Percentiles rank a stretch among this genome's conserved stretches.
phyloP scores from a whole-genome alignment of 2,113 vertebrate species.

The Daboia siamensis region DNA sequence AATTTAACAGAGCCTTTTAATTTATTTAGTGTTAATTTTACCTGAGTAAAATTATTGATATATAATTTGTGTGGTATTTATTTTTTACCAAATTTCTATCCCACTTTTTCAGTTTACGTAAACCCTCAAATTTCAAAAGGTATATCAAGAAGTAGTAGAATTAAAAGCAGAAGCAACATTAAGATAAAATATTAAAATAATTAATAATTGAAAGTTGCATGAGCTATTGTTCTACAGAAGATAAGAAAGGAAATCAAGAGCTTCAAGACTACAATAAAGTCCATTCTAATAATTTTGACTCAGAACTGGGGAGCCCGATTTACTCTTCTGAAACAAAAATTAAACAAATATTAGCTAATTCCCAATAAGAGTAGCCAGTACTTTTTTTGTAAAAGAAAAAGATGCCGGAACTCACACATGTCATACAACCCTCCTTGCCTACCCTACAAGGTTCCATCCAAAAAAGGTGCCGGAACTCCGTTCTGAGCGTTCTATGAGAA shows the following conservation, averaged over 20 bases:
- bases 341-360: background rate
- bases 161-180: background rate
- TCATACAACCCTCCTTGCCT: too few species aligned
- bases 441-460: too few species aligned
- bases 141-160: background rate
- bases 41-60: background rate
- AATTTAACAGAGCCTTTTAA: background rate
- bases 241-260: background rate
- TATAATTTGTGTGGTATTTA: background rate
- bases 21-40: background rate
- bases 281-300: background rate
- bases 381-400: too few species aligned
- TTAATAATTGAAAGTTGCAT: background rate
- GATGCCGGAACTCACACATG: too few species aligned
- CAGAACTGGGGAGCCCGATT: background rate
- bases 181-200: background rate
- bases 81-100: background rate
- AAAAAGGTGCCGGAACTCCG: too few species aligned
- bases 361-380: background rate
- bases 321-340: background rate
- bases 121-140: background rate
- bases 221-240: background rate
- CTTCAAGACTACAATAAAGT: background rate
- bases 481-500: too few species aligned
- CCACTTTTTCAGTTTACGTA: background rate